phyloP scores from a whole-genome alignment of 2,113 vertebrate species.

The Egretta garzetta region DNA sequence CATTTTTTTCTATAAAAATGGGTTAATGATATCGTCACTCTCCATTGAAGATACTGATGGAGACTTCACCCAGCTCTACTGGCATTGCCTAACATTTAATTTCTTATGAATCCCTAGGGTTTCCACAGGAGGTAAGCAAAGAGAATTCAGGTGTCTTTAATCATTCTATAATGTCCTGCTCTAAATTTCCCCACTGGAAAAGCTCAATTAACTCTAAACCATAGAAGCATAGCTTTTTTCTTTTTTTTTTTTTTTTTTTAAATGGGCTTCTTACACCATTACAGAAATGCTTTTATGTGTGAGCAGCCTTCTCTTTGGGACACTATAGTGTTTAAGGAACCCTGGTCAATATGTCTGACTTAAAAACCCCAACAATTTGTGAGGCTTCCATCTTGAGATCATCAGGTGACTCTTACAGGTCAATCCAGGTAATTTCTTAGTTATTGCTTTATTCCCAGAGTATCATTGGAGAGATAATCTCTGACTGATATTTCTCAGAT shows the following conservation, averaged over 20 bases:
- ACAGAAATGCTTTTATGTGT: neutral
- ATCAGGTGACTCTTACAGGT: neutral
- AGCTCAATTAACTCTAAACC: neutral
- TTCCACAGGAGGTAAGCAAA: neutral
- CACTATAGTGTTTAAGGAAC: neutral
- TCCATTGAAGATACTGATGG: neutral
- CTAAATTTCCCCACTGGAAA: neutral
- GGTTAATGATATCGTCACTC: neutral
- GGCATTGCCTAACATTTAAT: neutral
- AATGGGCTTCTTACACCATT: neutral
- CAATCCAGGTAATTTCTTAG: neutral
- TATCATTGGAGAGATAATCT: neutral
- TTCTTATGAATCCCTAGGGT: neutral
- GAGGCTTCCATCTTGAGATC: neutral
- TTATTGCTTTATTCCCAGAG: neutral
- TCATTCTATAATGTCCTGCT: neutral
- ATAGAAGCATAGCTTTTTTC: neutral
- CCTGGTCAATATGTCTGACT: neutral
- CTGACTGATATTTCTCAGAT: neutral
- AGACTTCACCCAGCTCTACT: neutral
- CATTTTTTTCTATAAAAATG: neutral
- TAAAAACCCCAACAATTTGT: neutral
- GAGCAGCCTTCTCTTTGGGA: neutral
- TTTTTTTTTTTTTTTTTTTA: neutral
- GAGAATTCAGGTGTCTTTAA: neutral